Percentiles rank a stretch among this genome's conserved stretches.
Evolutionary conservation across 2,113 vertebrate species (phyloP).

Genomic region (Lanius ludovicianus): DNA sequence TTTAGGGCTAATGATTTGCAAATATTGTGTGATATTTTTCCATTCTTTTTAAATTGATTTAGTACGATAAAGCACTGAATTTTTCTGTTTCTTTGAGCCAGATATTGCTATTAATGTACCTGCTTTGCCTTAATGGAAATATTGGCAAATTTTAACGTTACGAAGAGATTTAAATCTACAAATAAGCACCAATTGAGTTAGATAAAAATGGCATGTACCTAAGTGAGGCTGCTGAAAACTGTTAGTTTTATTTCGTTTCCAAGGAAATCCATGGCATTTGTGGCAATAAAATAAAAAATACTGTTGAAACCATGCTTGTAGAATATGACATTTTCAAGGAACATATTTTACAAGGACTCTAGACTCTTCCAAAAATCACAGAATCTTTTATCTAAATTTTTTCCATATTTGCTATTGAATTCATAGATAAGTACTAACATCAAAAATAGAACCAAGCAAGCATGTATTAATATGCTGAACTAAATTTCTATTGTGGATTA

Average conservation of each 20-base stretch:
- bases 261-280: background rate
- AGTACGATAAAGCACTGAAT: background rate
- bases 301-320: background rate
- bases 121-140: background rate
- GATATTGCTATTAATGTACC: background rate
- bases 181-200: background rate
- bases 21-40: background rate
- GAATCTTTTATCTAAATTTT: background rate
- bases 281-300: background rate
- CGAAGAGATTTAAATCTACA: background rate
- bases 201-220: background rate
- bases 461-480: slow-evolving; percentile 2
- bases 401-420: background rate
- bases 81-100: background rate
- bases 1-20: background rate
- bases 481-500: slow-evolving; percentile 10
- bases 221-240: background rate
- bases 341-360: background rate
- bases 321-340: background rate
- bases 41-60: background rate
- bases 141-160: background rate
- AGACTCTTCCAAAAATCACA: background rate
- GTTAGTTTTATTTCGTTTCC: background rate
- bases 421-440: slow-evolving; percentile 11
- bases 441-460: slow-evolving; percentile 13